A percentile compares a stretch with the other conserved stretches of the same genome.
These are phyloP conservation scores for Matsumyia berberina DNA, from an alignment of 2,888 invertebrate species.

Conservation along the genomic window DNA sequence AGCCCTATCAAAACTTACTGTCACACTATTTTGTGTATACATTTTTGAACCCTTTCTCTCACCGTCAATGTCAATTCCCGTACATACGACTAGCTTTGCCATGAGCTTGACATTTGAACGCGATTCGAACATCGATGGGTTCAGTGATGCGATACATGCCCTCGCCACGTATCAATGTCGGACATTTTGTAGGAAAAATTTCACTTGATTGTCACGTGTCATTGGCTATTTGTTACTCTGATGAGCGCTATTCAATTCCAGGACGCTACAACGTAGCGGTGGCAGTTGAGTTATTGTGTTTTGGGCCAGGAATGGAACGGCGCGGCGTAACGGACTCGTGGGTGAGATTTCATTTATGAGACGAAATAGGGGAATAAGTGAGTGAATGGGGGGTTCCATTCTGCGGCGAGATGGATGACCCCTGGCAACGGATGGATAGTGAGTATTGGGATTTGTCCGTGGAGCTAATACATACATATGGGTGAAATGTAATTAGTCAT, in stretches of 20 bases:
- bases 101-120: not conserved
- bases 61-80: not conserved
- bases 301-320: not conserved
- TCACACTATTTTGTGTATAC: not conserved
- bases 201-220: conserved; percentile 20
- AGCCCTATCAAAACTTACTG: not conserved
- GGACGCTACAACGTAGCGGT: not conserved
- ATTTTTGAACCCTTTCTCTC: not conserved
- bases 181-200: not conserved
- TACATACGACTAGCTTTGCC: not conserved
- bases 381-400: not conserved
- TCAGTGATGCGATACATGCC: not conserved
- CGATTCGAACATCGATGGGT: not conserved
- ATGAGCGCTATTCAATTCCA: conserved; percentile 6
- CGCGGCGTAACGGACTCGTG: too few relatives aligned
- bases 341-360: conserved; percentile 3
- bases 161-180: not conserved
- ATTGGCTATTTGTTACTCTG: conserved; percentile 14
- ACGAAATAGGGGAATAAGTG: not conserved
- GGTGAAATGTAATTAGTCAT: too few relatives aligned
- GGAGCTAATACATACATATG: conserved; percentile 5
- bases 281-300: conserved; percentile 8
- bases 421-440: not conserved
- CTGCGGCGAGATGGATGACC: not conserved
- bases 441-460: not conserved